A percentile compares a stretch with the other conserved stretches of the same genome.
These are phyloP conservation scores for Elmis aenea DNA, from an alignment of 2,888 invertebrate species.

Conservation along the genomic window DNA sequence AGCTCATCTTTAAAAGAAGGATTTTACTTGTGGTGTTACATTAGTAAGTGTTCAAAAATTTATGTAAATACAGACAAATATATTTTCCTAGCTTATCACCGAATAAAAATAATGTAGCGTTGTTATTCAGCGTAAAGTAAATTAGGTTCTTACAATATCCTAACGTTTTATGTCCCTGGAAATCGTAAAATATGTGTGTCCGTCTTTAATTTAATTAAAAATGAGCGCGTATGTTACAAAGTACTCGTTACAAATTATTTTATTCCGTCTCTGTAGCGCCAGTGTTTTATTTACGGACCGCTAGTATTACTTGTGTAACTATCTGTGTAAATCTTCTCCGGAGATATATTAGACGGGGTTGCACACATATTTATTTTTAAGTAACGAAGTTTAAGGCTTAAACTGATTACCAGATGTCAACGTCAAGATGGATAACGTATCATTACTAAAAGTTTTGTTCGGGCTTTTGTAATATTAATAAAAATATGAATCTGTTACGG, in stretches of 20 bases:
- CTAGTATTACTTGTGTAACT: slow-evolving; percentile 19
- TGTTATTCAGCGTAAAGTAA: too few relatives aligned
- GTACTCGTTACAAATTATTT: neutral
- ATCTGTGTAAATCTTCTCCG: slow-evolving; percentile 25
- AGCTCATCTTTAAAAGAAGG: too few relatives aligned
- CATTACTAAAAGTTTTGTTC: slow-evolving; percentile 13
- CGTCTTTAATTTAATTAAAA: too few relatives aligned
- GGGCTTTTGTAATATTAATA: slow-evolving; percentile 7
- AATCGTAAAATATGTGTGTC: too few relatives aligned
- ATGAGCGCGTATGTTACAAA: too few relatives aligned
- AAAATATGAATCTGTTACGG: slow-evolving; percentile 10
- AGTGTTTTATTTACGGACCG: slow-evolving; percentile 18
- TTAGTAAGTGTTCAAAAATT: too few relatives aligned
- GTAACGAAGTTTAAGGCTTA: slow-evolving; percentile 14
- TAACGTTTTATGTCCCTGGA: too few relatives aligned
- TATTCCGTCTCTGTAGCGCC: slow-evolving; percentile 1
- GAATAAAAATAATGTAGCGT: too few relatives aligned
- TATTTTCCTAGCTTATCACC: too few relatives aligned
- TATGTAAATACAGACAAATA: too few relatives aligned
- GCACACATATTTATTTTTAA: slow-evolving; percentile 19
- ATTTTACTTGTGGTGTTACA: too few relatives aligned
- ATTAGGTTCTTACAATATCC: too few relatives aligned
- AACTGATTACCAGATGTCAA: slow-evolving; percentile 17
- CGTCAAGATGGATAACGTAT: slow-evolving; percentile 12
- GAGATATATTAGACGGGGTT: slow-evolving; percentile 24